Percentiles rank a stretch among this genome's conserved stretches.
These are phyloP conservation scores for Lates japonicus DNA, from an alignment of 2,797 vertebrate species.

Conservation along the genomic window DNA sequence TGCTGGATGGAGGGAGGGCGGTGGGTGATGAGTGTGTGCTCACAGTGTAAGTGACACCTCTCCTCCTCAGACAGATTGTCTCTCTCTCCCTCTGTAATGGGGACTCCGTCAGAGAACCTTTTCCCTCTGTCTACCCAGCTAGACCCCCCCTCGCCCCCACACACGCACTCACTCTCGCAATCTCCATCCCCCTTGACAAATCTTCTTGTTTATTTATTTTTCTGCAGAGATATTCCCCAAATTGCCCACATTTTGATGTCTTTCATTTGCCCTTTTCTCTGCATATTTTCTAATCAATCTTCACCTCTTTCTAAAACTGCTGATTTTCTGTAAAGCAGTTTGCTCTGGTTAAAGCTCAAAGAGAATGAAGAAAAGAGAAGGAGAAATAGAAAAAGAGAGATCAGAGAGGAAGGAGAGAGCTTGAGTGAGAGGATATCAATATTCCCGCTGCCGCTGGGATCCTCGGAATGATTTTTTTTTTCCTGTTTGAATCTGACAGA, in stretches of 20 bases:
- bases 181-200: conserved; percentile 21
- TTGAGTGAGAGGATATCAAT: conserved; percentile 65
- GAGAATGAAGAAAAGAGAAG: conserved; percentile 20
- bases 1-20: conserved; percentile 47
- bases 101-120: conserved; percentile 76
- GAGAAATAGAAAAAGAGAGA: conserved; percentile 49
- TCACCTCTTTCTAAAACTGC: conserved; percentile 61
- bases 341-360: conserved; percentile 53
- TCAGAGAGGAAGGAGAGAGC: conserved; percentile 46
- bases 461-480: conserved; percentile 52
- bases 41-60: conserved; percentile 86
- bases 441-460: conserved; percentile 69
- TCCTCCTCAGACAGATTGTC: conserved; percentile 87
- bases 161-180: conserved; percentile 20
- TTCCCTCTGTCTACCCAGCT: conserved; percentile 37
- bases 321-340: conserved; percentile 61
- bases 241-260: conserved; percentile 65
- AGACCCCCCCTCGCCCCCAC: conserved; percentile 18
- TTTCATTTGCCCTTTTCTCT: conserved; percentile 66
- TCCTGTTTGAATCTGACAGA: conserved; percentile 63
- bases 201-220: conserved; percentile 66
- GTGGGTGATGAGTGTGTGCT: conserved; percentile 86
- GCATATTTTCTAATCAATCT: conserved; percentile 77
- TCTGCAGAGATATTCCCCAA: conserved; percentile 49
- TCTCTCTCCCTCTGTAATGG: conserved; percentile 80